phyloP scores from a whole-genome alignment of 2,797 vertebrate species.

The Podargus strigoides region DNA sequence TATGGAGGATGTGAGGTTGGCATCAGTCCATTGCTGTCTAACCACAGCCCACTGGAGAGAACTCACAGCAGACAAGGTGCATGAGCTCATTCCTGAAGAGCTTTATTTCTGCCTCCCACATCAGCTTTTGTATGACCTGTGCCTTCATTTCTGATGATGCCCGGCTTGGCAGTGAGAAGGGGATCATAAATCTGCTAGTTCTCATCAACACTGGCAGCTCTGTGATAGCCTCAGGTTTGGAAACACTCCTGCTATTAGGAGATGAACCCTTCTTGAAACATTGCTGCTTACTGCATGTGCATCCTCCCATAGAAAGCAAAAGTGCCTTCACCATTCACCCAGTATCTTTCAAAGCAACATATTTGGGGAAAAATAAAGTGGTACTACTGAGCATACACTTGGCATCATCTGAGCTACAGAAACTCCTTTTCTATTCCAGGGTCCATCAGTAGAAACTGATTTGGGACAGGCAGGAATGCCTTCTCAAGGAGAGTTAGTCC shows the following conservation, averaged over 20 bases:
- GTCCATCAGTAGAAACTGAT: not conserved
- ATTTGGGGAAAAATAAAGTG: accelerated
- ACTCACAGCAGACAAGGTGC: not conserved
- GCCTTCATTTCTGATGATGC: not conserved
- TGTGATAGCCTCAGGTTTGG: not conserved
- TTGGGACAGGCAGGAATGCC: not conserved
- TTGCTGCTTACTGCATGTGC: not conserved
- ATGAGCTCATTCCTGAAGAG: not conserved
- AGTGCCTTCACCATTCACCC: not conserved
- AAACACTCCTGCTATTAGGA: conserved; percentile 1
- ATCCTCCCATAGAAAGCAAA: not conserved
- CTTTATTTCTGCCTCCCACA: not conserved
- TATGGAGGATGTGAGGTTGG: not conserved
- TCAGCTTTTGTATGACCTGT: not conserved
- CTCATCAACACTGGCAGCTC: not conserved
- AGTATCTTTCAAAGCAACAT: not conserved
- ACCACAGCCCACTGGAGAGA: not conserved
- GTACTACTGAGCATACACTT: not conserved
- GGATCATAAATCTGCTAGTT: not conserved
- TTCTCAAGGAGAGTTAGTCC: not conserved
- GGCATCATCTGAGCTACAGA: not conserved
- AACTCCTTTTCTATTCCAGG: not conserved
- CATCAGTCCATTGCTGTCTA: not conserved
- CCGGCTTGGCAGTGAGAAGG: not conserved
- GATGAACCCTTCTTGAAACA: not conserved